Conservation (phyloP, 1,140 invertebrate genomes). For the Drosophila repleta region DNA sequence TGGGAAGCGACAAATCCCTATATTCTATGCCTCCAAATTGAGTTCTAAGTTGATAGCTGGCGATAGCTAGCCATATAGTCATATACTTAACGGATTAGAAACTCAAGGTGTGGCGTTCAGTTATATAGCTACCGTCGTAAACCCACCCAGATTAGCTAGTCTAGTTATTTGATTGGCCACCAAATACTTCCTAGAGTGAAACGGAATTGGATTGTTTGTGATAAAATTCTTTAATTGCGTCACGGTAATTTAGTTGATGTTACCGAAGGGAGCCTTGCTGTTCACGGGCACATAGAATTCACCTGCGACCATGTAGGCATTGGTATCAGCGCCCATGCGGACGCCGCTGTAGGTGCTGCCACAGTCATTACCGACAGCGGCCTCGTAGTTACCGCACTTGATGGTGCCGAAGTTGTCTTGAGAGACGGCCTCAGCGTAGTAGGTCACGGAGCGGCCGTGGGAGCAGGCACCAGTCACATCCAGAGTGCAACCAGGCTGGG, state of each 20-base stretch:
- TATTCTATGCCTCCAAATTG: neutral
- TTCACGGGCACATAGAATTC: constrained; percentile 66
- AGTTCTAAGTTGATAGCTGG: constrained; percentile 5
- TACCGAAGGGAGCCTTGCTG: constrained; percentile 76
- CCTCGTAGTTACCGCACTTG: constrained; percentile 59
- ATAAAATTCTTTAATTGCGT: constrained; percentile 33
- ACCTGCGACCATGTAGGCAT: constrained; percentile 75
- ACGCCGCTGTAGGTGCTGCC: constrained; percentile 63
- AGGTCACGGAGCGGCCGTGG: constrained; percentile 85
- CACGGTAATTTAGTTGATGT: constrained; percentile 56
- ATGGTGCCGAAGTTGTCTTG: constrained; percentile 63
- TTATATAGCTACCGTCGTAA: neutral
- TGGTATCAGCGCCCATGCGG: constrained; percentile 83
- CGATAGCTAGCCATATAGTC: neutral
- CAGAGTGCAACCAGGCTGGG: constrained; percentile 85
- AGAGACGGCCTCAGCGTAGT: constrained; percentile 85
- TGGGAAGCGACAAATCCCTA: neutral
- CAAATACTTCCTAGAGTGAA: constrained; percentile 2
- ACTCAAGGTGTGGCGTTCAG: constrained; percentile 31
- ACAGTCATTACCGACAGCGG: constrained; percentile 51
- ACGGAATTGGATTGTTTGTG: neutral
- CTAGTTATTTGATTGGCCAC: neutral
- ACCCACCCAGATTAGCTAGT: constrained; percentile 1
- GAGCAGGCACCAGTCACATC: constrained; percentile 84
- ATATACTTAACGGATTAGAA: neutral